Conservation (phyloP, 1,140 invertebrate species). For the Hylaeus volcanicus region DNA sequence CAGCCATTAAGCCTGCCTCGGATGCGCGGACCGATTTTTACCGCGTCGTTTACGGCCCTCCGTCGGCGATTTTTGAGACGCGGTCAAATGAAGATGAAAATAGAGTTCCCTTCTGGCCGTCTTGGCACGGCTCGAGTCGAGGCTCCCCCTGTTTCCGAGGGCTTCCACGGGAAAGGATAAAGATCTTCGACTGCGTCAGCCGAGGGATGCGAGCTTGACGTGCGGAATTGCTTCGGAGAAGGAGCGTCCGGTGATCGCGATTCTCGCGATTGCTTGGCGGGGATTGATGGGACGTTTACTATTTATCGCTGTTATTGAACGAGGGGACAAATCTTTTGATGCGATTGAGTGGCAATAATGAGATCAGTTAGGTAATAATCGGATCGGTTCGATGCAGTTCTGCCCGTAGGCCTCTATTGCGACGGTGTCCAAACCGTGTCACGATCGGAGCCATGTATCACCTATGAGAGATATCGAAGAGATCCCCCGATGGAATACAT, state of each 20-base stretch:
- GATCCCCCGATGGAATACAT: too few relatives aligned
- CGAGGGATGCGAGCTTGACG: conserved; percentile 9
- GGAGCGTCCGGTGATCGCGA: background rate
- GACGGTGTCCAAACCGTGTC: too few relatives aligned
- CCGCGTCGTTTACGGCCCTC: conserved; percentile 19
- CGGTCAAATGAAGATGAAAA: conserved; percentile 39
- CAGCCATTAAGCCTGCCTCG: conserved; percentile 46
- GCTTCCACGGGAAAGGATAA: conserved; percentile 2
- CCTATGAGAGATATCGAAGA: too few relatives aligned
- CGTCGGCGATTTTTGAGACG: conserved; percentile 48
- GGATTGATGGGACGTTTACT: background rate
- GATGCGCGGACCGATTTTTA: conserved; percentile 42
- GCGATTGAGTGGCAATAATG: too few relatives aligned
- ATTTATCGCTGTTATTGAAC: background rate
- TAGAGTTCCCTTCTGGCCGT: background rate
- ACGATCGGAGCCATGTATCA: too few relatives aligned
- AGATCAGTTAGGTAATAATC: too few relatives aligned
- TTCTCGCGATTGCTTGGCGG: background rate
- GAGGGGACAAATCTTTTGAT: too few relatives aligned
- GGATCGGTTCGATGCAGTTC: too few relatives aligned
- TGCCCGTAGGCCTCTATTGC: too few relatives aligned
- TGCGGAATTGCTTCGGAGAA: background rate
- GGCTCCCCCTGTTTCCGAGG: background rate
- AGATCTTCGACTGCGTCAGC: conserved; percentile 7
- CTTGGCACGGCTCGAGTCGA: background rate